These are phyloP conservation scores for Eurosta solidaginis DNA, from an alignment of 1,140 invertebrate species.

Conservation along the genomic window DNA sequence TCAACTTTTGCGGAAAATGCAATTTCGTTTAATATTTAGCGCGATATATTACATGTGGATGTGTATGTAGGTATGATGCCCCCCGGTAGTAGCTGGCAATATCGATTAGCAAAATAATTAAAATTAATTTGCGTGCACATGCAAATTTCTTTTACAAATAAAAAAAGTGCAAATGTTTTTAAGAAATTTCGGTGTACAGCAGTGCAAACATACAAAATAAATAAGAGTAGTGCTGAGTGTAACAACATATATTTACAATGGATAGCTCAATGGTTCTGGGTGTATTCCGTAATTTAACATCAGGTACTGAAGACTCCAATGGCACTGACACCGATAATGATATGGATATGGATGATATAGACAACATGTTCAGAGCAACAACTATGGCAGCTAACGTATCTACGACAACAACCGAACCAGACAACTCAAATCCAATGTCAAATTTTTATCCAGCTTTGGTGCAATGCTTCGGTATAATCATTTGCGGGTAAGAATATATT, in stretches of 20 bases:
- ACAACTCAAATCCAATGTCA: conserved; percentile 60
- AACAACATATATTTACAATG: conserved; percentile 35
- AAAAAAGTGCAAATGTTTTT: not conserved
- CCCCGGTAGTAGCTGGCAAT: no score
- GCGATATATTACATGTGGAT: no score
- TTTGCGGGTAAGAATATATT: conserved; percentile 76
- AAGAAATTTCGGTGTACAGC: not conserved
- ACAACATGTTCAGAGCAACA: not conserved
- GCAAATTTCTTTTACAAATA: not conserved
- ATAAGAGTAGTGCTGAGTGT: not conserved
- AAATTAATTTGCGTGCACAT: not conserved
- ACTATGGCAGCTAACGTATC: conserved; percentile 9
- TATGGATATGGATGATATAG: conserved; percentile 7
- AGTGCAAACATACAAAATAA: not conserved
- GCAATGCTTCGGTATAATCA: conserved; percentile 89
- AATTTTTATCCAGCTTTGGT: conserved; percentile 87
- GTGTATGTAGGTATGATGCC: no score
- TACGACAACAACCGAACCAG: conserved; percentile 35
- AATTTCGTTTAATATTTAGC: not conserved
- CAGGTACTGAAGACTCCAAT: not conserved
- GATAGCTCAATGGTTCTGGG: conserved; percentile 53
- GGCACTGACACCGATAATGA: not conserved
- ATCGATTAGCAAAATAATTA: no score
- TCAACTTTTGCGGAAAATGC: not conserved
- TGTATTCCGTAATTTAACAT: conserved; percentile 28